Conservation (phyloP, 2,888 invertebrate species). For the Drosophila putrida region DNA sequence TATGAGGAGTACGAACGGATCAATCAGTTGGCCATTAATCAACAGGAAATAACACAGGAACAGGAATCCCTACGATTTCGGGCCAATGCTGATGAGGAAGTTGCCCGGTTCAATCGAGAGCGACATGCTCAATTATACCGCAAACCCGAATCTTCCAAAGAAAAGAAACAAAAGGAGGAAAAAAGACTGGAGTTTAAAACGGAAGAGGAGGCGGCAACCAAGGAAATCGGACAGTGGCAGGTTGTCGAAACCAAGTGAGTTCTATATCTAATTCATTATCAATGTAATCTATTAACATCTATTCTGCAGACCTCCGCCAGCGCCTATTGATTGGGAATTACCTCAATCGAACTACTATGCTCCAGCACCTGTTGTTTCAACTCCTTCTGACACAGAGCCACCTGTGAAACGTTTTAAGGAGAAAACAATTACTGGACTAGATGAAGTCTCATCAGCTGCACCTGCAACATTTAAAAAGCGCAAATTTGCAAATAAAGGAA, state of each 20-base stretch:
- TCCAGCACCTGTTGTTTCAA: constrained; percentile 71
- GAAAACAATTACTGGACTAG: constrained; percentile 79
- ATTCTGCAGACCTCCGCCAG: constrained; percentile 63
- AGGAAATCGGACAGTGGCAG: constrained; percentile 92
- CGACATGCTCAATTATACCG: constrained; percentile 79
- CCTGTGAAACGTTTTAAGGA: constrained; percentile 85
- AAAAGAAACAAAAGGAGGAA: constrained; percentile 82
- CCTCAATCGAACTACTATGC: constrained; percentile 86
- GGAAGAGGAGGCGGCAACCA: constrained; percentile 86
- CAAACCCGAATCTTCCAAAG: constrained; percentile 74
- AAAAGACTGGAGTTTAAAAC: constrained; percentile 86
- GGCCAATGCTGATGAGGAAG: constrained; percentile 86
- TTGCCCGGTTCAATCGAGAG: constrained; percentile 85
- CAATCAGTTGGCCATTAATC: constrained; percentile 86
- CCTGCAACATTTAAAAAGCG: constrained; percentile 83
- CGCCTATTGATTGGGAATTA: constrained; percentile 89
- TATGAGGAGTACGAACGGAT: constrained; percentile 88
- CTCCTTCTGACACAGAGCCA: constrained; percentile 74
- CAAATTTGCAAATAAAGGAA: constrained; percentile 83
- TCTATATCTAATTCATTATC: not conserved
- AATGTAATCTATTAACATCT: not conserved
- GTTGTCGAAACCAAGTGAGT: constrained; percentile 88
- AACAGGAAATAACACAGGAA: constrained; percentile 86
- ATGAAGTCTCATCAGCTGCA: constrained; percentile 53
- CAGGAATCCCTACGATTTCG: constrained; percentile 85